A percentile compares a stretch with the other conserved stretches of the same genome.
These are phyloP conservation scores for Otolemur garnettii DNA, from an alignment of 2,113 vertebrate genomes.

Conservation along the genomic window DNA sequence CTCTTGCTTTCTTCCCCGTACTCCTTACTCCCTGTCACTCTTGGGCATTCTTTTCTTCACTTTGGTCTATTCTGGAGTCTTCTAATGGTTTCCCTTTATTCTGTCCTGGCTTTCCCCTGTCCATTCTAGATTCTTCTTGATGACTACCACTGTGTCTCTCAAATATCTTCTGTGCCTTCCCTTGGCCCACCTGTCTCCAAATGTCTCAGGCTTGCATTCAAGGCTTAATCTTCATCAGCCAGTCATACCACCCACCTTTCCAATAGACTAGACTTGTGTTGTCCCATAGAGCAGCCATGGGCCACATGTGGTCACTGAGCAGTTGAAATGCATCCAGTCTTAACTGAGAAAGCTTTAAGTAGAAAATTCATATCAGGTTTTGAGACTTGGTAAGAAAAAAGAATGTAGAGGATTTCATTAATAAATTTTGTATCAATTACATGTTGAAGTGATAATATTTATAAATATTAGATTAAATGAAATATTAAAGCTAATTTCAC, in stretches of 20 bases:
- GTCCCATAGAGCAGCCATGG: not conserved
- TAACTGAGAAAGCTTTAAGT: not conserved
- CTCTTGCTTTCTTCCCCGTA: not conserved
- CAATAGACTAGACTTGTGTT: not conserved
- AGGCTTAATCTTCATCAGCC: not conserved
- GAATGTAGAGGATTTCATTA: not conserved
- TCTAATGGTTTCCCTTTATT: not conserved
- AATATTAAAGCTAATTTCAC: conserved; percentile 32
- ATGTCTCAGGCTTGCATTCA: not conserved
- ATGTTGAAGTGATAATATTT: conserved; percentile 31
- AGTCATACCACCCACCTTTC: not conserved
- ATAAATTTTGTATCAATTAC: conserved; percentile 6
- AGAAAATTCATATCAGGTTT: not conserved
- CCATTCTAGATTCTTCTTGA: not conserved
- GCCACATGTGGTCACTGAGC: not conserved
- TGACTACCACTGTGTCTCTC: not conserved
- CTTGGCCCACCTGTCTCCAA: not conserved
- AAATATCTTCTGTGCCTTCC: not conserved
- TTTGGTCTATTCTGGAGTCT: not conserved
- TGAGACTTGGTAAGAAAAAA: not conserved
- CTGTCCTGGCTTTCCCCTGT: not conserved
- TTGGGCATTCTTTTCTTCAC: not conserved
- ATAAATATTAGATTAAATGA: not conserved
- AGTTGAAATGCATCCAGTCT: not conserved
- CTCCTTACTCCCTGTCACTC: not conserved